Evolutionary conservation across 2,888 invertebrate species (phyloP), one percentile per base, ranked within the genome.

Genomic region (Galerucella nymphaeae): DNA sequence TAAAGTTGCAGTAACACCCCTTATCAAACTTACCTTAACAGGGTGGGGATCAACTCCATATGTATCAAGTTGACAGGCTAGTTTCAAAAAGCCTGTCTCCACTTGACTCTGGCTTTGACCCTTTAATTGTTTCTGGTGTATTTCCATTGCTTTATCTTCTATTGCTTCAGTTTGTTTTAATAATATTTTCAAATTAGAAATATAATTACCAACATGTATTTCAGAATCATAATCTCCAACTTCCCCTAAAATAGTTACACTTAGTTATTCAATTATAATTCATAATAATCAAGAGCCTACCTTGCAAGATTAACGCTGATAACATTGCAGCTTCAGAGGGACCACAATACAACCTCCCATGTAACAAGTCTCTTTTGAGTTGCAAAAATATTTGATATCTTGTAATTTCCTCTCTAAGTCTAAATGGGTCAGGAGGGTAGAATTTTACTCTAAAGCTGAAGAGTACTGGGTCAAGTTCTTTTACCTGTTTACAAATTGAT

Each of bases 1-100:
- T 66, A 42, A 16, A 66, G 65, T 65, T 65, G 62, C 65, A 42
- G 16, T 58, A 48, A n/a, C 58, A 61, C 53, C 50, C 48, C 50
- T 58, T 45, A 50, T 11, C 9, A 8, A 45, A 42, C 50, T 41
- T 86, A 96, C 96, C 91, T 98, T 99, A 42, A 99, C 98, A 73
- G 97, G 96, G 89, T 98, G 97, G 11, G 98, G 99, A 88, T 99
- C 98, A 48, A 99, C 95, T 38, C 98, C 99, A 84, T 98, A 99
- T 0, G 98, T 98, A 86, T 99, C 98, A 71, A 99, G 89, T 78
- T 94, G 93, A 79, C 95, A 93, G 57, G 97, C 96, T 82, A 96
- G 94, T 86, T 94, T 94, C 82, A 99, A 91, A 87, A 99, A 99
- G 80, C 93, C 92, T 73, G 93, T 91, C 88, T 98, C 98, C 0